Conservation (phyloP, 2,888 invertebrate species). For the Andricus curvator region DNA sequence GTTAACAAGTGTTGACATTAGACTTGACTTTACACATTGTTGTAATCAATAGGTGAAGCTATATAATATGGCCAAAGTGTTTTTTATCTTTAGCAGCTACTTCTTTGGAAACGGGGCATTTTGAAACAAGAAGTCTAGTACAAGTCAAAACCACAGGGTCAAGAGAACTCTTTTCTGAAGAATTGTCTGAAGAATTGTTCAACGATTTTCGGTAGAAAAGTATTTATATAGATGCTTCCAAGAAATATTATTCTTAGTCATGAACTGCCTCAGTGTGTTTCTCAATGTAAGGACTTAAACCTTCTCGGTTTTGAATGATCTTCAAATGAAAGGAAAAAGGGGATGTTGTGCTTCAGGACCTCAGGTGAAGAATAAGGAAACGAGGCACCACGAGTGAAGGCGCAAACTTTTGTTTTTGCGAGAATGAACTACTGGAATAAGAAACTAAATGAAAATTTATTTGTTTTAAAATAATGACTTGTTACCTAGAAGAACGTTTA, state of each 20-base stretch:
- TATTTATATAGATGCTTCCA: background rate
- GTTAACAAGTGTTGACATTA: slow-evolving; percentile 27
- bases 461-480: background rate
- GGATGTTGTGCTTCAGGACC: background rate
- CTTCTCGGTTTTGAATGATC: background rate
- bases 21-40: slow-evolving; percentile 22
- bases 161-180: slow-evolving; percentile 22
- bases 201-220: background rate
- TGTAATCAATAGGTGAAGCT: slow-evolving; percentile 11
- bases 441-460: background rate
- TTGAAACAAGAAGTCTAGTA: slow-evolving; percentile 19
- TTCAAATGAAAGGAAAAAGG: background rate
- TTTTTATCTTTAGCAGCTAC: slow-evolving; percentile 19
- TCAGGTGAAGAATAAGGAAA: background rate
- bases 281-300: background rate
- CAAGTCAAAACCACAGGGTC: background rate
- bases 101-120: slow-evolving; percentile 14
- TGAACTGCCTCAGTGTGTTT: background rate
- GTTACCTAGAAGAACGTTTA: too few species aligned
- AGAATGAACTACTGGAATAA: background rate
- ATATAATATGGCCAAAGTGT: slow-evolving; percentile 23
- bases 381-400: background rate
- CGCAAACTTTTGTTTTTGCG: background rate
- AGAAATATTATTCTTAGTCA: slow-evolving; percentile 8
- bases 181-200: slow-evolving; percentile 23